Conservation (phyloP, 2,797 vertebrate genomes). For the Micromesistius poutassou region DNA sequence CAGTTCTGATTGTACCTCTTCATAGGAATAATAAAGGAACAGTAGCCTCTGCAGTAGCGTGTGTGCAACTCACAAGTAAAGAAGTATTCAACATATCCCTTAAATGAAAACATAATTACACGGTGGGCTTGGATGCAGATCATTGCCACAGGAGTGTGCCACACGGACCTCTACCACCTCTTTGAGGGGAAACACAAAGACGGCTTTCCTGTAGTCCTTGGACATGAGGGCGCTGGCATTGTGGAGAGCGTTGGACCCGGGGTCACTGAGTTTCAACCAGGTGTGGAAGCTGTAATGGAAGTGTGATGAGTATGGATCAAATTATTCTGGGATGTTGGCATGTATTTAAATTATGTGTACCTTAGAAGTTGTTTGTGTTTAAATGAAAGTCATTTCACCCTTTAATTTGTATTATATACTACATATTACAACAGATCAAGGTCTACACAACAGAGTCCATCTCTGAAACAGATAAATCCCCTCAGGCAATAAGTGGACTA, state of each 20-base stretch:
- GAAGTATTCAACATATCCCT: too few species aligned
- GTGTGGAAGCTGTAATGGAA: constrained; percentile 37
- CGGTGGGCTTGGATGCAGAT: constrained; percentile 52
- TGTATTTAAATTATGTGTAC: neutral
- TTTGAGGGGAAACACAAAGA: constrained; percentile 47
- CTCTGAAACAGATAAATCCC: neutral
- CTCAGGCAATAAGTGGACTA: neutral
- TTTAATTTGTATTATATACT: neutral
- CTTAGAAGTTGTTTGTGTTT: too few species aligned
- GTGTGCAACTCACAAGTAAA: neutral
- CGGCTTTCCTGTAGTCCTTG: constrained; percentile 68
- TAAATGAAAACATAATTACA: neutral
- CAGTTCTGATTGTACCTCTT: neutral
- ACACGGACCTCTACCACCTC: constrained; percentile 70
- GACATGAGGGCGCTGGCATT: constrained; percentile 73
- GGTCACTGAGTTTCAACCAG: constrained; percentile 72
- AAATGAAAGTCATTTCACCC: neutral
- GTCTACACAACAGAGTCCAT: neutral
- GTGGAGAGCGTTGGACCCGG: constrained; percentile 74
- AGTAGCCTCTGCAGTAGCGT: neutral
- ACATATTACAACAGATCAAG: neutral
- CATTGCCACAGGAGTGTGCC: constrained; percentile 69
- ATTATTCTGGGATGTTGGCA: neutral
- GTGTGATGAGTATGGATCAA: constrained; percentile 19
- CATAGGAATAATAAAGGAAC: neutral